Evolutionary conservation across 2,888 invertebrate genomes (phyloP), one percentile per base, ranked within the genome.

Genomic region (Sicus ferrugineus): DNA sequence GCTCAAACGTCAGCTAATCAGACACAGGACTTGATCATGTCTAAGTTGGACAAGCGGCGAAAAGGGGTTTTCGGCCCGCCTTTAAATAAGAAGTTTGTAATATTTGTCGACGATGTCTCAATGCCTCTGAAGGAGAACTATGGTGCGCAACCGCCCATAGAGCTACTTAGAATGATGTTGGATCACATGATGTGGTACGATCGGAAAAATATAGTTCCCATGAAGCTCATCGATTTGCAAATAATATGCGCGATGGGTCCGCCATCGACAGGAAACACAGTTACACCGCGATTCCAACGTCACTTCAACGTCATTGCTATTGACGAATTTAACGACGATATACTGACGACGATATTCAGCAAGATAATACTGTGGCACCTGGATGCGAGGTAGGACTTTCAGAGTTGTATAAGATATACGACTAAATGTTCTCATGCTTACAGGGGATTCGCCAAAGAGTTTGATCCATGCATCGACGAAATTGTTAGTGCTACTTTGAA

Each of bases 81-180:
- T 0, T 89, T 96, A 62, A 95, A 95, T 4, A 97, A 95, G 82
- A 90, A 91, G 78, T 91, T 92, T 84, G 92, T 97, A 16, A 90
- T 97, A 59, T 97, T 97, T 83, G 94, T 98, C 42, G 98, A 98
- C 80, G 97, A 98, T 83, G 90, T 98, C n/a, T 96, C 95, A 78
- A 95, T 97, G 95, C 97, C 97, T 0, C 87, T 93, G 77, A 91
- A 93, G 71, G 85, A 85, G 73, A 89, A 89, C 2, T 97, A 94
- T 79, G 97, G 97, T 0, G 96, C 97, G 0, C 97, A 97, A 83
- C 97, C 97, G 0, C 95, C 97, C 0, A 94, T 98, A 68, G 97
- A 98, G 83, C 87, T 98, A 52, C 84, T 98, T 28, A 87, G 97
- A 26, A 96, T 96, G 86, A 93, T 93, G 88, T 89, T 97, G 54